A percentile compares a stretch with the other conserved stretches of the same genome.
Conservation (phyloP, 2,888 invertebrate genomes). For the Papilio protenor region DNA sequence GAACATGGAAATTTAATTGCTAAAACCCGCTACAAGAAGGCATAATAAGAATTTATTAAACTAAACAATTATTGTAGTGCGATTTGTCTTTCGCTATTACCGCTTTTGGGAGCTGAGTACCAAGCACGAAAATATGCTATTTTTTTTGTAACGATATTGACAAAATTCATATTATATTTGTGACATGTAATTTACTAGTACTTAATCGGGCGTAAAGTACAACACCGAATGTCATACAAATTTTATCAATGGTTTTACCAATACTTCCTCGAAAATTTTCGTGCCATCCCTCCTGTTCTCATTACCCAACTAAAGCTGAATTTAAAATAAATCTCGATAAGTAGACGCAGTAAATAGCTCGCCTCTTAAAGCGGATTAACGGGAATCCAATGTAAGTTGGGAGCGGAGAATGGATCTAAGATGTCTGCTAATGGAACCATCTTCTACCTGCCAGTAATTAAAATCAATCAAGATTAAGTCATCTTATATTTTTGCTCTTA, state of each 20-base stretch:
- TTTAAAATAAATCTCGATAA: conserved; percentile 20
- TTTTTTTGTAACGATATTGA: no score
- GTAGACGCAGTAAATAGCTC: conserved; percentile 12
- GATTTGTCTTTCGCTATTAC: not conserved
- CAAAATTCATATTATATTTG: no score
- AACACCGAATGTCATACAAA: no score
- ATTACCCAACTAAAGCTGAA: conserved; percentile 4
- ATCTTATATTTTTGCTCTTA: conserved; percentile 12
- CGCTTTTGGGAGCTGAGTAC: not conserved
- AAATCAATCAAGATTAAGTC: conserved; percentile 19
- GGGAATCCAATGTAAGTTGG: conserved; percentile 23
- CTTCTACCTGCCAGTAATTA: conserved; percentile 14
- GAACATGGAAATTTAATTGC: not conserved
- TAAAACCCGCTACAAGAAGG: not conserved
- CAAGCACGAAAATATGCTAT: no score
- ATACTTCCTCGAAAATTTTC: no score
- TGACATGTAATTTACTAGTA: no score
- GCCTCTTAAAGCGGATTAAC: conserved; percentile 23
- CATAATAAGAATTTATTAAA: not conserved
- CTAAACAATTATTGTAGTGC: not conserved
- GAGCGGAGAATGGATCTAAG: conserved; percentile 22
- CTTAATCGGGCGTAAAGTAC: no score
- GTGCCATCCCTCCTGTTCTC: not conserved
- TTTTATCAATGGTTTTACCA: no score
- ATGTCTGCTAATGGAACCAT: conserved; percentile 21